Evolutionary conservation across 2,797 vertebrate species (phyloP), one percentile per base, ranked within the genome.

Genomic region (Florisuga fusca): DNA sequence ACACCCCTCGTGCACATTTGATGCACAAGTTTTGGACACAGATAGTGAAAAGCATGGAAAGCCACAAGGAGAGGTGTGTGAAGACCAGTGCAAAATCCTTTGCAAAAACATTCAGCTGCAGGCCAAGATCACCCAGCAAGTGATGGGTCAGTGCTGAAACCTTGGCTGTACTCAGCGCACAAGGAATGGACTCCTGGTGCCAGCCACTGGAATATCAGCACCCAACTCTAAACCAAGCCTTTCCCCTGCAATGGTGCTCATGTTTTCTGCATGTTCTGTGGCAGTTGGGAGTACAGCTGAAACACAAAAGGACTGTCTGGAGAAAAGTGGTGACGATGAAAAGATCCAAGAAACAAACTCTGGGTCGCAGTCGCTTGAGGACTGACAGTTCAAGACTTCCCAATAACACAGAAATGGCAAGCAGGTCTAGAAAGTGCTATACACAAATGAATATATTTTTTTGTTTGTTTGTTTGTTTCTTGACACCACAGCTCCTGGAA

Each of bases 401-500:
- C 2, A 31, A 25, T 0, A 31, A 7, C 18, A n/a, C 1, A 3
- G 13, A 73, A 77, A 38, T 1, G 22, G 25, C 21, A 23, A 31
- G 5, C 25, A 63, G 21, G 15, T 18, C 23, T 50, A 27, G 9
- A 17, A 79, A 77, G 61, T 1, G 0, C 41, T 8, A 2, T 4
- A 7, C 3, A 22, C 7, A 41, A 41, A 41, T 41, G 12, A 41
- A 41, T 41, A 41, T 41, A 14, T 41, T 5, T 41, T 41, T 41
- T 8, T 36, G 10, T 36, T 36, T n/a, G n/a, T 38, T 38, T 38
- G 10, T 38, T 38, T 38, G 13, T 41, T 0, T 18, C 34, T 27
- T 0, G 0, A 33, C 23, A 12, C 9, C 31, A 1, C 5, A 63
- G 25, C 1, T 10, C 50, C 48, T 1, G 2, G 61, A 7, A 4